phyloP scores from a whole-genome alignment of 2,113 vertebrate genomes.

The Leptocoma aspasia region DNA sequence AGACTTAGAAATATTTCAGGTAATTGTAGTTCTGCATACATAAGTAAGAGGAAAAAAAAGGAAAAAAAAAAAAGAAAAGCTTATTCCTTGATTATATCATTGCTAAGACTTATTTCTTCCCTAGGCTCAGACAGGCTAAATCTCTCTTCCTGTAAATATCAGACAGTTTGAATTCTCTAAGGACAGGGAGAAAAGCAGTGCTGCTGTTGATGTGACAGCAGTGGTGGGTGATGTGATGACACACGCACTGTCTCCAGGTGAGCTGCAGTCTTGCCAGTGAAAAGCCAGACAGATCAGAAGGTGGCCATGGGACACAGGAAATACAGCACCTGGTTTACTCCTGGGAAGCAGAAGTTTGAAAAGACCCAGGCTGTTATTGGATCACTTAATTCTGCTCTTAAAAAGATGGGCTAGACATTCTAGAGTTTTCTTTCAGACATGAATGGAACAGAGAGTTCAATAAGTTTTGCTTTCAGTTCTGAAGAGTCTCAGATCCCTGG shows the following conservation, averaged over 20 bases:
- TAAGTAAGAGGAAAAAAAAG: background rate
- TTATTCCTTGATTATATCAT: background rate
- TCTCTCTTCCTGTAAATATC: background rate
- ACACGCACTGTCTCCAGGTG: background rate
- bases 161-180: background rate
- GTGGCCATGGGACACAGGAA: rapidly evolving
- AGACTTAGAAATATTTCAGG: background rate
- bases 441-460: background rate
- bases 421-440: background rate
- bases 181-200: background rate
- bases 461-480: background rate
- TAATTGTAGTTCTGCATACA: background rate
- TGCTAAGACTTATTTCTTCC: background rate
- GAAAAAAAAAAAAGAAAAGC: background rate
- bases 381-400: background rate
- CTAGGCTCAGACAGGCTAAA: background rate
- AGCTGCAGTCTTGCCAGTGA: rapidly evolving
- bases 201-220: background rate
- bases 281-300: background rate
- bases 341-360: background rate
- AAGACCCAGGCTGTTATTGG: background rate
- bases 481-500: background rate
- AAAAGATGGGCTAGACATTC: background rate
- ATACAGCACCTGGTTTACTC: background rate
- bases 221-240: background rate